These are phyloP conservation scores for Diglossa cyanea DNA, from an alignment of 2,797 vertebrate genomes.

Conservation along the genomic window DNA sequence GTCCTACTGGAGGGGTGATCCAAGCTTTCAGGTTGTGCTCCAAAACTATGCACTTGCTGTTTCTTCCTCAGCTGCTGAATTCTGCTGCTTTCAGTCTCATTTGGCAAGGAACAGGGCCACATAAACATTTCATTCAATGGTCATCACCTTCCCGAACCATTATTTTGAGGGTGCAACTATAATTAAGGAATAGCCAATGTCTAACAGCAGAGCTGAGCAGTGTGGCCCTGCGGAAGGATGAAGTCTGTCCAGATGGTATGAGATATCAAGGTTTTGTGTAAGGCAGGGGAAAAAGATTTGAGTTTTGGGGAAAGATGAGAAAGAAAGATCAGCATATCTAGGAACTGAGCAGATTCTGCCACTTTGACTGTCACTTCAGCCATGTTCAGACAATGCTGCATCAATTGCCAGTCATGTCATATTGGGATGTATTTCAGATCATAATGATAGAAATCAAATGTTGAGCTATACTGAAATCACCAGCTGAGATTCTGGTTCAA, in stretches of 20 bases:
- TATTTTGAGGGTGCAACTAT: not conserved
- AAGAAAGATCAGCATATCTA: not conserved
- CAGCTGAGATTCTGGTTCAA: not conserved
- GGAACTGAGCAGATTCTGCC: not conserved
- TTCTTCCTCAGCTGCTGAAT: not conserved
- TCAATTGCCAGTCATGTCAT: not conserved
- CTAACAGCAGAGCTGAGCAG: not conserved
- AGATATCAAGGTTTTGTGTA: not conserved
- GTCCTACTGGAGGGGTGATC: not conserved
- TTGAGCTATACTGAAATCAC: not conserved
- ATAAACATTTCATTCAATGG: fast-evolving
- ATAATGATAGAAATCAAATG: not conserved
- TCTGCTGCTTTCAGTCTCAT: not conserved
- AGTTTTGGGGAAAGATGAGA: not conserved
- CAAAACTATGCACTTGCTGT: not conserved
- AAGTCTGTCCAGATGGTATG: not conserved
- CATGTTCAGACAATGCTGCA: not conserved
- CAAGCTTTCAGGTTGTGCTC: not conserved
- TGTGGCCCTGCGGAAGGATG: not conserved
- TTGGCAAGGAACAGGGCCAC: not conserved
- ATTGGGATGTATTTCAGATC: not conserved
- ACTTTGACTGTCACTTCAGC: not conserved
- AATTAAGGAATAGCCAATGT: not conserved
- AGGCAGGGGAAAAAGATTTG: not conserved
- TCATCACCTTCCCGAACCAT: not conserved